These are phyloP conservation scores for Drosophila repleta DNA, from an alignment of 1,140 invertebrate genomes.

Conservation along the genomic window DNA sequence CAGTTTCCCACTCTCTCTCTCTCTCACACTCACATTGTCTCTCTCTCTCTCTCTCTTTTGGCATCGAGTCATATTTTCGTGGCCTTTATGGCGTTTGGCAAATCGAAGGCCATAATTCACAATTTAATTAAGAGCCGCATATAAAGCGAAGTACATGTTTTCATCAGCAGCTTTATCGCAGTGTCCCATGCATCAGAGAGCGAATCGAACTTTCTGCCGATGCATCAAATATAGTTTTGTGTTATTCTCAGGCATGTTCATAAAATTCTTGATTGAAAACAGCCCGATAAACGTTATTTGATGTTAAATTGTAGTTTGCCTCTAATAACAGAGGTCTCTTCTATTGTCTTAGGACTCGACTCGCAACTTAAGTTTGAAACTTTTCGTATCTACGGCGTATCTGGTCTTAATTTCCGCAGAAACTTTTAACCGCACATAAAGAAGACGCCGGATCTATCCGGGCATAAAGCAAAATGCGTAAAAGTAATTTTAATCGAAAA, in stretches of 20 bases:
- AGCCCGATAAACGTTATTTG: background rate
- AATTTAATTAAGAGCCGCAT: slow-evolving; percentile 81
- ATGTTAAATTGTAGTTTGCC: background rate
- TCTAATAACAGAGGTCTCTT: background rate
- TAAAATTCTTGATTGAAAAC: background rate
- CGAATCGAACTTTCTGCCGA: slow-evolving; percentile 37
- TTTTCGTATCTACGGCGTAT: background rate
- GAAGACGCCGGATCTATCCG: slow-evolving; percentile 4
- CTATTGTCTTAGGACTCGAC: slow-evolving; percentile 12
- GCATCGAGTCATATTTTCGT: slow-evolving; percentile 72
- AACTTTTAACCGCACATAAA: slow-evolving; percentile 49
- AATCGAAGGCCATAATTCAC: slow-evolving; percentile 81
- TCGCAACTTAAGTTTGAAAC: slow-evolving; percentile 9
- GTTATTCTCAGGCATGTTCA: background rate
- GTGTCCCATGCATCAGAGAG: slow-evolving; percentile 7
- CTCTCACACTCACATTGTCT: background rate
- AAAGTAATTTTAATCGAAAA: slow-evolving; percentile 84
- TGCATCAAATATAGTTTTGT: slow-evolving; percentile 23
- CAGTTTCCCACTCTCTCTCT: slow-evolving; percentile 31
- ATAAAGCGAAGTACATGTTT: slow-evolving; percentile 62
- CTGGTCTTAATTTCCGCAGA: slow-evolving; percentile 25
- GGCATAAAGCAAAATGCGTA: slow-evolving; percentile 71
- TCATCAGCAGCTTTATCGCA: slow-evolving; percentile 39
- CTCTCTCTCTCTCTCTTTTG: background rate
- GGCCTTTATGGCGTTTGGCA: slow-evolving; percentile 73